Evolutionary conservation across 2,113 vertebrate species (phyloP).

Genomic region (Motacilla alba): DNA sequence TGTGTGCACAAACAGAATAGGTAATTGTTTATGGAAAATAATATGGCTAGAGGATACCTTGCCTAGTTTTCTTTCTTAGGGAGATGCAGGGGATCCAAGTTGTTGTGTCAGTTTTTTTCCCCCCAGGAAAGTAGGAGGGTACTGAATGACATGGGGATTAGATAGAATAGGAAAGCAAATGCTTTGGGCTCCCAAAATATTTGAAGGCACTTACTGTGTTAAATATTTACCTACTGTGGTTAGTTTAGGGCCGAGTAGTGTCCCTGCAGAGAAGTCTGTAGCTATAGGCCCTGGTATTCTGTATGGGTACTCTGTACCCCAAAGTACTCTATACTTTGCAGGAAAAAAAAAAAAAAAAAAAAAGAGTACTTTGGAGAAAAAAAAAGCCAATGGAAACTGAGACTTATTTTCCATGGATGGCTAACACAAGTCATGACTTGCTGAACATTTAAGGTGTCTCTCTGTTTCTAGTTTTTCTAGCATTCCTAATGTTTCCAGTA

Average conservation of each 20-base stretch:
- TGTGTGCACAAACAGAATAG: constrained; percentile 33
- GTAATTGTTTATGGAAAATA: not conserved
- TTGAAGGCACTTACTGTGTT: not conserved
- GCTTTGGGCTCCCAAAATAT: not conserved
- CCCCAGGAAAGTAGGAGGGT: not conserved
- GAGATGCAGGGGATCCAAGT: not conserved
- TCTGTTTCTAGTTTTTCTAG: not conserved
- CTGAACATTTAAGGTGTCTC: not conserved
- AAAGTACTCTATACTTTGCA: no score
- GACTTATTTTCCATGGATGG: not conserved
- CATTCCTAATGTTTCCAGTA: not conserved
- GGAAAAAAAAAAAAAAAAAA: no score
- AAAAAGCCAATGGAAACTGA: not conserved
- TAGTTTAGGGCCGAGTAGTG: not conserved
- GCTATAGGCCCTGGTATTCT: not conserved
- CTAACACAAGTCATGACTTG: not conserved
- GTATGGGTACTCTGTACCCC: no score
- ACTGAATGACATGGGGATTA: not conserved
- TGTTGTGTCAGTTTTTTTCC: not conserved
- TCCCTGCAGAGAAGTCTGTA: not conserved
- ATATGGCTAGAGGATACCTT: not conserved
- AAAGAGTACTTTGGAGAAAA: no score
- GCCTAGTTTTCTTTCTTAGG: not conserved
- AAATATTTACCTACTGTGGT: not conserved
- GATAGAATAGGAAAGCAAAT: not conserved